Evolutionary conservation across 2,888 invertebrate species (phyloP).

Genomic region (Kryphioiulus occultus): DNA sequence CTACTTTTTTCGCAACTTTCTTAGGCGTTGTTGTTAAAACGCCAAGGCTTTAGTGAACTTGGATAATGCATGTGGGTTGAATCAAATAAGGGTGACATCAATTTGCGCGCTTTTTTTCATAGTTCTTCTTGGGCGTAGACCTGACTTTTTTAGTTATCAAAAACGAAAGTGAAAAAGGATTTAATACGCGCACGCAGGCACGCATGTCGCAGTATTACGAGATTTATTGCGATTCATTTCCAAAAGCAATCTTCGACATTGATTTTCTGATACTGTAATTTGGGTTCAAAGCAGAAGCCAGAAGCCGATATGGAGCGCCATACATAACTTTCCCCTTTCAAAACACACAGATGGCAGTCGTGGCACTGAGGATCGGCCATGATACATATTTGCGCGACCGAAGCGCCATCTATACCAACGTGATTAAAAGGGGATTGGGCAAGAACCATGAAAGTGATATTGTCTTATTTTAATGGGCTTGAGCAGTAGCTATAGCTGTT

Average conservation of each 20-base stretch:
- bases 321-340: no score
- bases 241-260: background rate
- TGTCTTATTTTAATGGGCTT: background rate
- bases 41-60: constrained; percentile 15
- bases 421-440: background rate
- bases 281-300: no score
- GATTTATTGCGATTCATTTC: background rate
- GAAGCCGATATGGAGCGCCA: no score
- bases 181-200: background rate
- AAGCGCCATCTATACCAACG: background rate
- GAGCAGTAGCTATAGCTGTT: background rate
- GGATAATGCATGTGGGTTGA: constrained; percentile 17
- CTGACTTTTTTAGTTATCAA: constrained; percentile 6
- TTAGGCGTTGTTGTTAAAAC: constrained; percentile 17
- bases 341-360: background rate
- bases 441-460: background rate
- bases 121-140: background rate
- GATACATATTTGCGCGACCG: no score
- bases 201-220: background rate
- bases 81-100: constrained; percentile 9
- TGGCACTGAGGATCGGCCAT: background rate
- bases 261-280: background rate
- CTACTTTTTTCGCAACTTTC: background rate
- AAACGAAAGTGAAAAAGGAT: constrained; percentile 18
- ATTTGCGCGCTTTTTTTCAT: background rate